phyloP scores from a whole-genome alignment of 2,113 vertebrate species.

The Tauraco erythrolophus region DNA sequence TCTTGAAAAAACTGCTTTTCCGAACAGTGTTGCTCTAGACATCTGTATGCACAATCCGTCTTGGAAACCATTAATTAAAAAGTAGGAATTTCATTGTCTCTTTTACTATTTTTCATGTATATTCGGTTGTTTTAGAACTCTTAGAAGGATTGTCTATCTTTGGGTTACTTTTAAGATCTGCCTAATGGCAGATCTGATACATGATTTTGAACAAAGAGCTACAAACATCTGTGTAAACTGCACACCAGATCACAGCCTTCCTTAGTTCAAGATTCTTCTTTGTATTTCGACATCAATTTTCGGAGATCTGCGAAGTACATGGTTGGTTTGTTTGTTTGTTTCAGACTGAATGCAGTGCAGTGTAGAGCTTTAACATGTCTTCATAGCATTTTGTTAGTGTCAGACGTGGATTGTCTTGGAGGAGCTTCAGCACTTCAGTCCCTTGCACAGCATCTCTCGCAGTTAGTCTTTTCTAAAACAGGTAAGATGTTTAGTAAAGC shows the following conservation, averaged over 20 bases:
- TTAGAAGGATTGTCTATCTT: neutral
- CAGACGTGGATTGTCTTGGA: constrained; percentile 90
- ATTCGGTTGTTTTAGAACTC: neutral
- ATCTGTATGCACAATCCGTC: constrained; percentile 80
- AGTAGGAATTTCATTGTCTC: constrained; percentile 78
- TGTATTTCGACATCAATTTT: neutral
- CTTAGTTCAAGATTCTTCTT: neutral
- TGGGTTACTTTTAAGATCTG: neutral
- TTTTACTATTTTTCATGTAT: neutral
- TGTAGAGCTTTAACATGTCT: constrained; percentile 92
- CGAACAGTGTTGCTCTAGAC: constrained; percentile 81
- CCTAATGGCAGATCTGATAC: neutral
- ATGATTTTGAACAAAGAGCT: neutral
- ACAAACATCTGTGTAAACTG: neutral
- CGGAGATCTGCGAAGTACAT: neutral
- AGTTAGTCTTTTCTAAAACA: constrained; percentile 84
- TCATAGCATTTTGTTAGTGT: constrained; percentile 89
- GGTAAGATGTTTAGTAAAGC: constrained; percentile 71
- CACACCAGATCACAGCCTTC: neutral
- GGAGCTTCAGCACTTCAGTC: constrained; percentile 86
- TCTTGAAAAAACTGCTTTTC: constrained; percentile 91
- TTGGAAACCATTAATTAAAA: constrained; percentile 91
- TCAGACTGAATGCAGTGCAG: constrained; percentile 89
- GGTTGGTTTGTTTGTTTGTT: neutral
- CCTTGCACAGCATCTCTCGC: constrained; percentile 89